A percentile compares a stretch with the other conserved stretches of the same genome.
Evolutionary conservation across 2,113 vertebrate species (phyloP).

Genomic region (Malurus elegans): DNA sequence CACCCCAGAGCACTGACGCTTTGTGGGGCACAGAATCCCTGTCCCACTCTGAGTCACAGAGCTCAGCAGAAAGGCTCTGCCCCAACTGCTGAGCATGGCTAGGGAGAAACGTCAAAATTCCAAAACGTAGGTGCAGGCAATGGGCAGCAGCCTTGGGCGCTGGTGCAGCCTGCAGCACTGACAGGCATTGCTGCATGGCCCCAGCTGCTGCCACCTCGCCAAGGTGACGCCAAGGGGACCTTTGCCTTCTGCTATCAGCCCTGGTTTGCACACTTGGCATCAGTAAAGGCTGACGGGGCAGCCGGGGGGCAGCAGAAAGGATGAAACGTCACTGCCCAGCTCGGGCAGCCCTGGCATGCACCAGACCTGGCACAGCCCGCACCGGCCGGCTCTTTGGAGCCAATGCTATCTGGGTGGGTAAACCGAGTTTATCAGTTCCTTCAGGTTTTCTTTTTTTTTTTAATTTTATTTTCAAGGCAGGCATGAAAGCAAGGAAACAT

Average conservation of each 20-base stretch:
- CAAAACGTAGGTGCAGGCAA: background rate
- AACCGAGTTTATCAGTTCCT: background rate
- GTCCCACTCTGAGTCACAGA: accelerated
- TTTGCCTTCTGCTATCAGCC: background rate
- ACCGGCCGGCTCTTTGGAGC: accelerated
- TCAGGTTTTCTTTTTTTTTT: background rate
- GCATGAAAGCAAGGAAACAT: background rate
- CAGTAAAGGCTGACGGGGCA: accelerated
- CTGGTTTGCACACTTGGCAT: background rate
- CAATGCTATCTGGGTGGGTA: background rate
- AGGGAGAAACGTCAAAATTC: background rate
- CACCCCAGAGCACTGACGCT: background rate
- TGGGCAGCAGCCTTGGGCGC: accelerated
- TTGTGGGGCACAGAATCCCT: background rate
- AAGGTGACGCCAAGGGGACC: background rate
- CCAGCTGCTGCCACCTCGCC: background rate
- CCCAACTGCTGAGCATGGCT: accelerated
- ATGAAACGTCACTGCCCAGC: background rate
- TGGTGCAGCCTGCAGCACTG: background rate
- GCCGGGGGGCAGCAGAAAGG: background rate
- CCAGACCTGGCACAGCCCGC: background rate
- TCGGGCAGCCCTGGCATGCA: background rate
- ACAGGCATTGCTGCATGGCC: background rate
- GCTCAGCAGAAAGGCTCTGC: background rate
- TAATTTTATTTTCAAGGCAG: background rate